Evolutionary conservation across 2,113 vertebrate genomes (phyloP).

Genomic region (Grammomys surdaster): DNA sequence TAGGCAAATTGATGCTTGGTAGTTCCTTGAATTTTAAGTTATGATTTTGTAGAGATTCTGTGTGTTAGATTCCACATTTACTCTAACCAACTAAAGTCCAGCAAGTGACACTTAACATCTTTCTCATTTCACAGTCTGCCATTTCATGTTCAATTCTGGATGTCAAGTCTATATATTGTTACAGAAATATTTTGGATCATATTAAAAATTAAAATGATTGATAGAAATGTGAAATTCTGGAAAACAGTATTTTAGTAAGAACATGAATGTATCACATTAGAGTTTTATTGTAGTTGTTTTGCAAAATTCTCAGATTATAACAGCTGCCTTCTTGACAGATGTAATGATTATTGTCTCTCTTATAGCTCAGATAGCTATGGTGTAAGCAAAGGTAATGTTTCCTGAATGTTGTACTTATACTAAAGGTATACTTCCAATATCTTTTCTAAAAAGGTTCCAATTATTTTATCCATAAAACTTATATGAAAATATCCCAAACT

Average conservation of each 20-base stretch:
- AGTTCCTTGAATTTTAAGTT: background rate
- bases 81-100: background rate
- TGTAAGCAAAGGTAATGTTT: background rate
- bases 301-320: background rate
- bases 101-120: background rate
- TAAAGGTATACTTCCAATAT: background rate
- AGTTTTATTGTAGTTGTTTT: background rate
- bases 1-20: background rate
- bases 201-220: background rate
- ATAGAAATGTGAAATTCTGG: background rate
- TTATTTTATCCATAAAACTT: background rate
- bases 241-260: no score
- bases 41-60: background rate
- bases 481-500: background rate
- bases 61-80: background rate
- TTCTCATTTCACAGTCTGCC: background rate
- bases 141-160: background rate
- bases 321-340: background rate
- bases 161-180: background rate
- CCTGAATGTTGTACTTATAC: no score
- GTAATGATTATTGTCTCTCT: background rate
- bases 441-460: background rate
- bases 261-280: background rate
- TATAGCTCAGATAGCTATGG: background rate
- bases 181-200: background rate